Conservation (phyloP, 2,888 invertebrate species). For the Tetheella fluctuosa region DNA sequence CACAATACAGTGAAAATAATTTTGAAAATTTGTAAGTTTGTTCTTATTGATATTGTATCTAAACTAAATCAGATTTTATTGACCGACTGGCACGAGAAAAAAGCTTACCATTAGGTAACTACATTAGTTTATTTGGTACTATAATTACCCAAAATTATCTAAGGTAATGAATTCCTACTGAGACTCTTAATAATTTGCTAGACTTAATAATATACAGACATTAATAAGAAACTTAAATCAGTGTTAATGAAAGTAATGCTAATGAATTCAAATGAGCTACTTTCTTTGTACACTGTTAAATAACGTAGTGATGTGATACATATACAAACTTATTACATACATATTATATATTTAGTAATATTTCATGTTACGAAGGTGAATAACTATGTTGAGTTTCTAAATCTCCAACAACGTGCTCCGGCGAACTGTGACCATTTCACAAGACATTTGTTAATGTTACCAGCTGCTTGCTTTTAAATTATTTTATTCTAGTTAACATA, state of each 20-base stretch:
- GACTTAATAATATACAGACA: not conserved
- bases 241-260: not conserved
- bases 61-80: too few species aligned
- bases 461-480: slow-evolving; percentile 27
- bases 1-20: slow-evolving; percentile 6
- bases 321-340: not conserved
- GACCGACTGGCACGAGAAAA: too few species aligned
- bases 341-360: slow-evolving; percentile 21
- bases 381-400: slow-evolving; percentile 32
- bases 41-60: too few species aligned
- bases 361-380: slow-evolving; percentile 25
- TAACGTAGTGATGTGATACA: not conserved
- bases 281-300: not conserved
- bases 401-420: slow-evolving; percentile 50
- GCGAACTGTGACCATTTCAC: slow-evolving; percentile 59
- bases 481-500: not conserved
- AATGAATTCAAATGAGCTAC: too few species aligned
- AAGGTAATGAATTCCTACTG: too few species aligned
- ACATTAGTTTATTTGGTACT: too few species aligned
- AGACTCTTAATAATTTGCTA: too few species aligned
- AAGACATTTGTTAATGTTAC: slow-evolving; percentile 41
- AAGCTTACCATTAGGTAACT: too few species aligned
- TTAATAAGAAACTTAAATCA: not conserved
- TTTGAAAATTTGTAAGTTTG: too few species aligned
- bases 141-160: too few species aligned